Evolutionary conservation across 1,140 invertebrate species (phyloP), one percentile per base, ranked within the genome.

Genomic region (Gryllus bimaculatus): DNA sequence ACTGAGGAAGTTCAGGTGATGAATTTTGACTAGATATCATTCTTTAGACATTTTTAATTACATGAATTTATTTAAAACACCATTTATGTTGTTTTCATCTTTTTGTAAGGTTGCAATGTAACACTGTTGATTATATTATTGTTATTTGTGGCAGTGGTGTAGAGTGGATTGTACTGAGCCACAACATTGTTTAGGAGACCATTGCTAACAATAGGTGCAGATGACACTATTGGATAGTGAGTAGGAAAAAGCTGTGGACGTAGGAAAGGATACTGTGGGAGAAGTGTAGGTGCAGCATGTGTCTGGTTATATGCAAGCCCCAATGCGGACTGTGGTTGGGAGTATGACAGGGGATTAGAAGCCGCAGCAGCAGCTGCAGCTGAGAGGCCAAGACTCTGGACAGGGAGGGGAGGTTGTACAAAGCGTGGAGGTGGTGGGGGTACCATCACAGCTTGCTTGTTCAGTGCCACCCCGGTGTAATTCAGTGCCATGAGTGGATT

Each of bases 11-110:
- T 76, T 79, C 75, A 73, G 76, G 47, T 76, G 49, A 79, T 74
- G 54, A 80, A 80, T 80, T 80, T 80, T 80, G 79, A 80, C 79
- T 80, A 80, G 79, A 80, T 47, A 80, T 47, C 47, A 78, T 73
- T 77, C 78, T 49, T 77, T 49, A 77, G 20, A 48, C 5, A 21
- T n/a, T 48, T 48, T 79, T 48, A 74, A 79, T 73, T 10, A 75
- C 7, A 79, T 15, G 1, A 18, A 73, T 54, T 66, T 74, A 13
- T 15, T 75, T n/a, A 78, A 48, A 13, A n/a, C 81, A 81, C 81
- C 78, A 80, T 86, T 90, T 94, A 95, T 83, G 93, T 93, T 81
- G 93, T 95, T 88, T 94, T 94, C 90, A 94, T 92, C 87, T 95
- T 94, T 86, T 95, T 95, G 85, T 93, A 94, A 47, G 93, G 93